These are phyloP conservation scores for Pararge aegeria DNA, from an alignment of 1,140 invertebrate genomes.

Conservation along the genomic window DNA sequence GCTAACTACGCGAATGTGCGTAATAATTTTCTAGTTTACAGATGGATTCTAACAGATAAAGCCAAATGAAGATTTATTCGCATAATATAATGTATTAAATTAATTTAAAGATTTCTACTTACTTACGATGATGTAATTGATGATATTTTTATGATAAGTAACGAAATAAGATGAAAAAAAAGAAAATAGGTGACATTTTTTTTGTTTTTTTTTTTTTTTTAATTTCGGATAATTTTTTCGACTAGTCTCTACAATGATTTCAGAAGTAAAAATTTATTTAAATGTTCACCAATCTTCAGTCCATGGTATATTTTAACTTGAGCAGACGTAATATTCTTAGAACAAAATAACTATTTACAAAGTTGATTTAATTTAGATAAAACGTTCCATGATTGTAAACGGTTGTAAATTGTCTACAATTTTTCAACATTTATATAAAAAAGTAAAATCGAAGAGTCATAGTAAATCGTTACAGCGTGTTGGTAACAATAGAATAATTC, in stretches of 20 bases:
- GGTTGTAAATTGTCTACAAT: conserved; percentile 29
- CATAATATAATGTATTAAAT: not conserved
- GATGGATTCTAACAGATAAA: conserved; percentile 11
- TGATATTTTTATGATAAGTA: not conserved
- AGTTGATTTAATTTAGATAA: conserved; percentile 66
- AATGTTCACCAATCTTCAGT: conserved; percentile 41
- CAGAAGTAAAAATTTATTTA: conserved; percentile 27
- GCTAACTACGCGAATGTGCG: conserved; percentile 76
- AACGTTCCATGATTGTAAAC: conserved; percentile 30
- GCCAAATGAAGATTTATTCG: conserved; percentile 3
- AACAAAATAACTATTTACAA: conserved; percentile 76
- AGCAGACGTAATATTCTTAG: conserved; percentile 74
- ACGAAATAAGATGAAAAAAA: not conserved
- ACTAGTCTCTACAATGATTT: conserved; percentile 26
- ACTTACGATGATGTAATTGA: not conserved
- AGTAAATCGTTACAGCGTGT: conserved; percentile 23
- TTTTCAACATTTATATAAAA: conserved; percentile 58
- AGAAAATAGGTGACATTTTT: not conserved
- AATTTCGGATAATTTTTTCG: conserved; percentile 4
- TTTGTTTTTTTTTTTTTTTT: conserved; percentile 2
- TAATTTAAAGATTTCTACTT: not conserved
- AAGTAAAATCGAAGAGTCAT: conserved; percentile 46
- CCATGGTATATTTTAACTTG: conserved; percentile 50
- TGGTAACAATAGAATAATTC: conserved; percentile 22
- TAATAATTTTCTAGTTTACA: conserved; percentile 50